Conservation (phyloP, 2,113 vertebrate genomes). For the Stigmatopora argus region DNA sequence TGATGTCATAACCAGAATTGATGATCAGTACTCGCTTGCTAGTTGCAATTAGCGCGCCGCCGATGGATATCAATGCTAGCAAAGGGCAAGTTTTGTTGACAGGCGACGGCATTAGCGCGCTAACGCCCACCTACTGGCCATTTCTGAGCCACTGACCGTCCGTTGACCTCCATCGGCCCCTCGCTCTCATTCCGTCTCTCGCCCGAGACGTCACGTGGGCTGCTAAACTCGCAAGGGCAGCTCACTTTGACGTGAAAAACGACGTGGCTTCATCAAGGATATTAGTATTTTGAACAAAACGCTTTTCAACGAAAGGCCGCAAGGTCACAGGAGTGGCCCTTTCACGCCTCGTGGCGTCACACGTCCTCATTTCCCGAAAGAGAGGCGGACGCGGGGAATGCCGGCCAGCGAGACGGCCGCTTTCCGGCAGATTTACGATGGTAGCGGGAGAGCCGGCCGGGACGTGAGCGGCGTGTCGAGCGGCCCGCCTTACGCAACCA, state of each 20-base stretch:
- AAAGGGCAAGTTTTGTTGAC: no score
- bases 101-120: not conserved
- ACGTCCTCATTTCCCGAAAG: conserved; percentile 50
- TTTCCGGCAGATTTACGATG: conserved; percentile 32
- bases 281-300: no score
- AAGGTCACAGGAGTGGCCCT: conserved; percentile 26
- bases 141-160: conserved; percentile 31
- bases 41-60: no score
- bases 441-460: conserved; percentile 9
- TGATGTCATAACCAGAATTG: no score
- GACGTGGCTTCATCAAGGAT: not conserved
- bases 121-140: not conserved
- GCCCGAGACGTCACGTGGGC: conserved; percentile 24
- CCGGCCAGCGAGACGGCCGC: conserved; percentile 16
- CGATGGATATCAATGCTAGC: no score
- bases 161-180: conserved; percentile 34
- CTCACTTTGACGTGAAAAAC: conserved; percentile 12
- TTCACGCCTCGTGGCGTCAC: conserved; percentile 44
- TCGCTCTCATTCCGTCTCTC: conserved; percentile 1
- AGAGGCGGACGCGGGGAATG: conserved; percentile 42
- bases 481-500: conserved; percentile 8
- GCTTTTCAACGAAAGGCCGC: not conserved
- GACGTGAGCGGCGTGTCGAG: conserved; percentile 19
- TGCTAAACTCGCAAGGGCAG: not conserved
- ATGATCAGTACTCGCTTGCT: no score